Conservation (phyloP, 2,888 invertebrate species). For the Sinohyriopsis cumingii region DNA sequence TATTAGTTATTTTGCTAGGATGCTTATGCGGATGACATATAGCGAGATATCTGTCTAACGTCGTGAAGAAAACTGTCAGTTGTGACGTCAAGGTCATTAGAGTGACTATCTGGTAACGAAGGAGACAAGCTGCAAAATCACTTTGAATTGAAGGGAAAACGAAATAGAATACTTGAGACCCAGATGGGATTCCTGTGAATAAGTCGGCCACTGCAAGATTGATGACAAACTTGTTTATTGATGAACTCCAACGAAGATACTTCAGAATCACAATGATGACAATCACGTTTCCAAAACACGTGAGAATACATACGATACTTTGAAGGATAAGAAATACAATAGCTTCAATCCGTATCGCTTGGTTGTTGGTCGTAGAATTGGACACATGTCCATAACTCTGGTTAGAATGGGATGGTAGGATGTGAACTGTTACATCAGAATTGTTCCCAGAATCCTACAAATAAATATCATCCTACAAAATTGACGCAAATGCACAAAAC, state of each 20-base stretch:
- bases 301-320: constrained; percentile 26
- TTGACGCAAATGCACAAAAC: no score
- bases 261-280: constrained; percentile 32
- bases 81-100: constrained; percentile 38
- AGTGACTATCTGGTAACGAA: constrained; percentile 30
- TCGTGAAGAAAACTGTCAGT: constrained; percentile 33
- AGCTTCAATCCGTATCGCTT: not conserved
- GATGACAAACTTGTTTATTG: constrained; percentile 30
- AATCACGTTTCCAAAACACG: constrained; percentile 29
- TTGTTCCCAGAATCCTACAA: no score
- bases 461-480: no score
- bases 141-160: constrained; percentile 19
- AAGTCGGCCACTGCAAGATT: constrained; percentile 41
- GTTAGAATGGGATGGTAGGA: no score
- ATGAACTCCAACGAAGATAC: constrained; percentile 16
- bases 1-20: constrained; percentile 19
- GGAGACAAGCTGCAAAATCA: constrained; percentile 23
- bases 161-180: constrained; percentile 29
- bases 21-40: constrained; percentile 33
- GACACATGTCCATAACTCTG: no score
- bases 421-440: no score
- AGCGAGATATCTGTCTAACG: constrained; percentile 39
- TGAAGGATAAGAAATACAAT: constrained; percentile 29
- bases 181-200: constrained; percentile 26
- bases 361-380: no score